A percentile compares a stretch with the other conserved stretches of the same genome.
Conservation (phyloP, 2,113 vertebrate species). For the Sus scrofa region DNA sequence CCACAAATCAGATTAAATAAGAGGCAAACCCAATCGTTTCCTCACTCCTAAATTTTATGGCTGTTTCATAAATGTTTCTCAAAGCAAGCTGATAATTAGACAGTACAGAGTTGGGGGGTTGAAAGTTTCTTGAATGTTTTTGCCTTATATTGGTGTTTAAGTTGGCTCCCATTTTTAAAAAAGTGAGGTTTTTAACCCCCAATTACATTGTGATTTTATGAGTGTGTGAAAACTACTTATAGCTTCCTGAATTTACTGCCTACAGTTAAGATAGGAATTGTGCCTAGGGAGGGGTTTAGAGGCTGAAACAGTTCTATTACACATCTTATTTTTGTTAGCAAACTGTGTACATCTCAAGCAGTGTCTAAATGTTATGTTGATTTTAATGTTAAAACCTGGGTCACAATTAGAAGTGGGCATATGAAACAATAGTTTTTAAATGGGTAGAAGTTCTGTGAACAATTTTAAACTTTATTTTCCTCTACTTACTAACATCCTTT, state of each 20-base stretch:
- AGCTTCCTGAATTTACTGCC: neutral
- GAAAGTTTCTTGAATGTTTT: neutral
- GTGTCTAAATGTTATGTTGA: neutral
- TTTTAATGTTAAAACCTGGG: constrained; percentile 25
- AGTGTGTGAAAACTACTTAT: neutral
- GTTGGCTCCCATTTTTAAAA: neutral
- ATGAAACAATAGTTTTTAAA: constrained; percentile 8
- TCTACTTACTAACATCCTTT: neutral
- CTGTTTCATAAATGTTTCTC: neutral
- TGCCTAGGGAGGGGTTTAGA: neutral
- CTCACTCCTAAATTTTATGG: neutral
- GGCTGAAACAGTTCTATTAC: neutral
- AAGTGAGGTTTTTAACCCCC: neutral
- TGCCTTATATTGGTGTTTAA: neutral
- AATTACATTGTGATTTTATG: neutral
- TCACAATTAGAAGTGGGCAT: neutral
- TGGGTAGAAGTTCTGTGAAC: neutral
- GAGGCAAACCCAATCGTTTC: neutral
- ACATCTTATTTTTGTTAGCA: neutral
- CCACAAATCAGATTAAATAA: neutral
- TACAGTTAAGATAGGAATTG: neutral
- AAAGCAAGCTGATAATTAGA: neutral
- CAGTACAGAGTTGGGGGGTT: neutral
- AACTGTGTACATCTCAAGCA: neutral
- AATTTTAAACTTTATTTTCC: neutral